A percentile compares a stretch with the other conserved stretches of the same genome.
Conservation (phyloP, 1,140 invertebrate genomes). For the Bombus polaris region DNA sequence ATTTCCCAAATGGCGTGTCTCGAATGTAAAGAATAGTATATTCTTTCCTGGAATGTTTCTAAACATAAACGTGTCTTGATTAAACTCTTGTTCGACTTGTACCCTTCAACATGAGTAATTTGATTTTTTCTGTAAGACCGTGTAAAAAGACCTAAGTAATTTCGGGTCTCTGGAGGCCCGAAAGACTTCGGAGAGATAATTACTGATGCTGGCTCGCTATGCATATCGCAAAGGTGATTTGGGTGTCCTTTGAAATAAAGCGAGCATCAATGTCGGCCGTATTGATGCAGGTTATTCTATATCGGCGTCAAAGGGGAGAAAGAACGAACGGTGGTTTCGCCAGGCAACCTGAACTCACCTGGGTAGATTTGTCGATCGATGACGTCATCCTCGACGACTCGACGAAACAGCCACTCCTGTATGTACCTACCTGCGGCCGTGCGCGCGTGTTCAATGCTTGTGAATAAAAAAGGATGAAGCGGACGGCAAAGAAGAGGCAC, state of each 20-base stretch:
- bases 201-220: background rate
- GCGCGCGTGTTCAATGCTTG: conserved; percentile 47
- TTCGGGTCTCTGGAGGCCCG: no score
- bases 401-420: conserved; percentile 50
- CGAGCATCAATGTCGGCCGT: background rate
- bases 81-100: background rate
- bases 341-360: conserved; percentile 50
- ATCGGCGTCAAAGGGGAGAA: background rate
- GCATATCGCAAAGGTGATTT: conserved; percentile 22
- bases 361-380: conserved; percentile 61
- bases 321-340: conserved; percentile 18
- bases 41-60: background rate
- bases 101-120: background rate
- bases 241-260: background rate
- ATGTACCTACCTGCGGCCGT: conserved; percentile 26
- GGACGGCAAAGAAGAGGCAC: conserved; percentile 46
- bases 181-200: background rate
- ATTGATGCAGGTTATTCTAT: conserved; percentile 13
- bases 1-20: no score
- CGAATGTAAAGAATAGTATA: background rate
- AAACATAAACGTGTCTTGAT: background rate
- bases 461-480: conserved; percentile 57
- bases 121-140: background rate
- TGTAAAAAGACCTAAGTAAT: no score
- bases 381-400: conserved; percentile 60